These are phyloP conservation scores for Apostichopus californicus DNA, from an alignment of 35 echinoderm and acorn worm species.

Conservation along the genomic window DNA sequence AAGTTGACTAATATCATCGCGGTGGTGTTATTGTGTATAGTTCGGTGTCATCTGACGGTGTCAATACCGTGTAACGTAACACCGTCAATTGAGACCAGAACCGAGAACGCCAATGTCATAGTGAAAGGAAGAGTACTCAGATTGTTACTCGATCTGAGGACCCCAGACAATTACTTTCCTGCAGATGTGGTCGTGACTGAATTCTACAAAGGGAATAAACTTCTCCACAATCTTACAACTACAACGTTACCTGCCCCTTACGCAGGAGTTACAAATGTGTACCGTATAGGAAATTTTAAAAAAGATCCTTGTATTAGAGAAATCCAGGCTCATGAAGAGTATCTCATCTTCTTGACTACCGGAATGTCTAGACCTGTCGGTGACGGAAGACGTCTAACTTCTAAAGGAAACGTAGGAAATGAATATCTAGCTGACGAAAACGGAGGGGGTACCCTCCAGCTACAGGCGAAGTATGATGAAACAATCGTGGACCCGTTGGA, in stretches of 20 bases:
- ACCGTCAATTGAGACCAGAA: background rate
- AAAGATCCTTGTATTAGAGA: background rate
- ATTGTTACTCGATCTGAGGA: background rate
- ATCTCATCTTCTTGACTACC: conserved; percentile 32
- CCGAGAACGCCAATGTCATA: background rate
- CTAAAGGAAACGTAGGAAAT: background rate
- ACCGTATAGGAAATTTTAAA: conserved; percentile 15
- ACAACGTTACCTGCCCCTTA: background rate
- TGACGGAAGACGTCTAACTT: background rate
- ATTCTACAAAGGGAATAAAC: conserved; percentile 12
- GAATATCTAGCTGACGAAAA: background rate
- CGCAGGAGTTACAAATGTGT: background rate
- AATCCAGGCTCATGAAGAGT: background rate
- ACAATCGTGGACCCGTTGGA: background rate
- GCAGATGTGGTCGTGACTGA: conserved; percentile 27
- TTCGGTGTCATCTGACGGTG: background rate
- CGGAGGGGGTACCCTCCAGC: background rate
- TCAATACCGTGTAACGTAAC: background rate
- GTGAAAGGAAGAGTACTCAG: conserved; percentile 27
- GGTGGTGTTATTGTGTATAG: background rate
- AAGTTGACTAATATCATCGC: background rate
- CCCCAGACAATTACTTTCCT: background rate
- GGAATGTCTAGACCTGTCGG: background rate
- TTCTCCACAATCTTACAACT: background rate
- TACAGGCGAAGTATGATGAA: background rate